These are phyloP conservation scores for Drosophila teissieri DNA, from an alignment of 1,140 invertebrate species.

Conservation along the genomic window DNA sequence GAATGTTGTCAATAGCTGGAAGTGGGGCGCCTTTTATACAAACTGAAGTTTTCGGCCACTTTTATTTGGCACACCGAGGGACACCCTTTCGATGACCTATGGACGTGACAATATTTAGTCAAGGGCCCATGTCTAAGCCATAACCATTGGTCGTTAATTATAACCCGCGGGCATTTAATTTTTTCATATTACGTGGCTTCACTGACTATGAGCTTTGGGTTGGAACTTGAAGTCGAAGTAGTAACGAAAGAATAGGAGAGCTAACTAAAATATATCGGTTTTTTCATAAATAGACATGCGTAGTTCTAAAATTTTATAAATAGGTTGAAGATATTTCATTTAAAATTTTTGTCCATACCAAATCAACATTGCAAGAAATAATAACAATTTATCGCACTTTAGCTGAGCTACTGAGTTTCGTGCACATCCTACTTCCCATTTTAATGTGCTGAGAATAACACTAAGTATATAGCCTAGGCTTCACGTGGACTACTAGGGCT, in stretches of 20 bases:
- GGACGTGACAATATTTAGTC: slow-evolving; percentile 77
- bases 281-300: no score
- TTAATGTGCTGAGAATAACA: no score
- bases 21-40: slow-evolving; percentile 54
- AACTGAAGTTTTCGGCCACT: slow-evolving; percentile 36
- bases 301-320: no score
- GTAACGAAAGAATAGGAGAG: no score
- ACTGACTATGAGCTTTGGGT: slow-evolving; percentile 7
- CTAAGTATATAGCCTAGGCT: slow-evolving; percentile 1
- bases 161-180: slow-evolving; percentile 38
- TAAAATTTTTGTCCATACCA: no score
- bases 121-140: slow-evolving; percentile 72
- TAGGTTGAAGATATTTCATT: no score
- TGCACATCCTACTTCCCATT: no score
- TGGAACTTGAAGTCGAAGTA: not conserved
- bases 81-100: slow-evolving; percentile 53
- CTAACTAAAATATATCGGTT: no score
- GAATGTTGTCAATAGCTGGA: slow-evolving; percentile 60
- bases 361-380: no score
- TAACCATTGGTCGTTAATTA: slow-evolving; percentile 59
- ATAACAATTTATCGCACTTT: no score
- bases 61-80: slow-evolving; percentile 65
- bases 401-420: no score
- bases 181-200: slow-evolving; percentile 20
- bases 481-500: slow-evolving; percentile 9